phyloP scores from a whole-genome alignment of 2,888 invertebrate species.

The Anoplius nigerrimus region DNA sequence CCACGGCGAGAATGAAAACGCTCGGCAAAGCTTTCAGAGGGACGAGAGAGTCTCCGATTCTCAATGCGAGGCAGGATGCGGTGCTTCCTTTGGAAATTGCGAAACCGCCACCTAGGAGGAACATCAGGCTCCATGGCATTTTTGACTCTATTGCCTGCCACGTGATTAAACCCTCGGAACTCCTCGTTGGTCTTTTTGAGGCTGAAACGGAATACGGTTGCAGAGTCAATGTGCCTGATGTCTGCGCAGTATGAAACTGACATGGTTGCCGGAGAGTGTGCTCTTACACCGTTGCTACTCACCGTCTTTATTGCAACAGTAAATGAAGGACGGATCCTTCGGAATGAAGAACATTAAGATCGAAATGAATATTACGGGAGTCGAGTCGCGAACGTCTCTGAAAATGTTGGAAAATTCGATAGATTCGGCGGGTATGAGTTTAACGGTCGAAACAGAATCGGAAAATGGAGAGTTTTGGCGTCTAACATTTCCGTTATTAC shows the following conservation, averaged over 20 bases:
- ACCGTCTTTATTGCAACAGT: conserved; percentile 54
- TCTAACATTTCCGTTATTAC: conserved; percentile 53
- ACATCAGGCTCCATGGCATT: conserved; percentile 79
- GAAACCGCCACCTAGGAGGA: conserved; percentile 80
- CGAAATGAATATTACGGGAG: conserved; percentile 76
- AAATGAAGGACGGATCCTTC: conserved; percentile 71
- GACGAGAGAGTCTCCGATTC: conserved; percentile 73
- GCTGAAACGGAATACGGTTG: conserved; percentile 32
- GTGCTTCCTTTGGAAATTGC: conserved; percentile 78
- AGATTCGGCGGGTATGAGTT: not conserved
- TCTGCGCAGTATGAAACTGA: too few species aligned
- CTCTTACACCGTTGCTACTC: conserved; percentile 23
- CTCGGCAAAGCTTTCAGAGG: conserved; percentile 70
- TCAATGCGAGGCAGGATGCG: conserved; percentile 75
- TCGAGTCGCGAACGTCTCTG: conserved; percentile 65
- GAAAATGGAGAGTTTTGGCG: not conserved
- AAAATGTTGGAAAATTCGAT: not conserved
- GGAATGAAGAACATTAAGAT: conserved; percentile 78
- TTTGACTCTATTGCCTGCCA: conserved; percentile 77
- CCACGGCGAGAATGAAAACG: conserved; percentile 73
- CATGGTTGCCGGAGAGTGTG: too few species aligned
- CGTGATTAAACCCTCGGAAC: conserved; percentile 73
- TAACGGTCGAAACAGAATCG: not conserved
- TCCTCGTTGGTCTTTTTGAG: conserved; percentile 49
- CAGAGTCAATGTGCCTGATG: not conserved